A percentile compares a stretch with the other conserved stretches of the same genome.
phyloP scores from a whole-genome alignment of 2,797 vertebrate species.

The Podarcis lilfordi region DNA sequence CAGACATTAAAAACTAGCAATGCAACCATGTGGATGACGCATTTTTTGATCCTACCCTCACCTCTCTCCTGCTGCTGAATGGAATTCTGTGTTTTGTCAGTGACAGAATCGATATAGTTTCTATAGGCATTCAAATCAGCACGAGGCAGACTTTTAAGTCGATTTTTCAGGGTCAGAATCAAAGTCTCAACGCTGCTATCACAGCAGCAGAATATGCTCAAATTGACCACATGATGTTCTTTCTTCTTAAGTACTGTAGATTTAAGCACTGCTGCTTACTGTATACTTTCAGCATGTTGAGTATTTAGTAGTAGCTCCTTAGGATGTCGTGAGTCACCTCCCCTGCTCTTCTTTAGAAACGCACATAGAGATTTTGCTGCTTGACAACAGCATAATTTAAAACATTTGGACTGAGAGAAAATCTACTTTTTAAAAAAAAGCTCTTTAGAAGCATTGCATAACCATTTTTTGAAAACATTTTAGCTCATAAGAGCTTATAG shows the following conservation, averaged over 20 bases:
- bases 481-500: background rate
- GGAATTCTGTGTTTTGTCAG: background rate
- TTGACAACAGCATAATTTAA: conserved; percentile 13
- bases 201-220: conserved; percentile 1
- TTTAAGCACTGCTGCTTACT: background rate
- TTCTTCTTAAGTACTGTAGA: conserved; percentile 6
- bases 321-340: conserved; percentile 1
- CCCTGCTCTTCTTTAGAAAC: background rate
- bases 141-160: background rate
- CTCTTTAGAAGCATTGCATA: background rate
- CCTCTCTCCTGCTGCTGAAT: background rate
- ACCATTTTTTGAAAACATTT: background rate
- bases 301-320: background rate
- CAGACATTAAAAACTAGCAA: background rate
- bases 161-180: background rate
- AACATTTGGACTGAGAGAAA: conserved; percentile 4
- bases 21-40: background rate
- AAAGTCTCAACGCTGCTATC: background rate
- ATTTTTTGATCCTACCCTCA: background rate
- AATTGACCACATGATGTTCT: background rate
- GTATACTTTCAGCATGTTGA: background rate
- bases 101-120: background rate
- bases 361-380: background rate
- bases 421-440: background rate
- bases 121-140: background rate